phyloP scores from a whole-genome alignment of 1,140 invertebrate genomes.

The Penaeus japonicus region DNA sequence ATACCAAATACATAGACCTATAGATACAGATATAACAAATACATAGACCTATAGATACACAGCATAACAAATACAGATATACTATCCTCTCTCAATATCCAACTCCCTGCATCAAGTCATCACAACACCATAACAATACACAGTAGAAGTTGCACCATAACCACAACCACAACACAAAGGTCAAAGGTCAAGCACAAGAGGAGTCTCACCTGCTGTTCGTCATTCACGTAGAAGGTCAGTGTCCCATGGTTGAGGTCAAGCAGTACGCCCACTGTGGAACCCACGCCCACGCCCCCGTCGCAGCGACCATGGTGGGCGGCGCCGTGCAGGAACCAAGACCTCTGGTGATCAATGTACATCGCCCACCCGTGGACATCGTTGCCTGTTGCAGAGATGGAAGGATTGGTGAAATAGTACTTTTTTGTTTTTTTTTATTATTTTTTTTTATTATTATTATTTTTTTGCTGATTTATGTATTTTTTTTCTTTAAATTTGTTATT shows the following conservation, averaged over 20 bases:
- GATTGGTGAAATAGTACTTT: not conserved
- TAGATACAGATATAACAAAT: no score
- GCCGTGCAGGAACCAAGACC: constrained; percentile 88
- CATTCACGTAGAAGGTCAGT: constrained; percentile 93
- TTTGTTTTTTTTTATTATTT: not conserved
- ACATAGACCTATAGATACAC: no score
- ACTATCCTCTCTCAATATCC: no score
- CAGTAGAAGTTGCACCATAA: no score
- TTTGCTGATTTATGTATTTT: no score
- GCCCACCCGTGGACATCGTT: constrained; percentile 98
- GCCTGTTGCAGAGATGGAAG: constrained; percentile 66
- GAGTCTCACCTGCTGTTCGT: constrained; percentile 77
- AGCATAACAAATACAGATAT: no score
- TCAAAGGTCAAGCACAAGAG: not conserved
- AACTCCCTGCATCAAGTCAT: no score
- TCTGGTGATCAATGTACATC: constrained; percentile 96
- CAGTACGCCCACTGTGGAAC: constrained; percentile 88
- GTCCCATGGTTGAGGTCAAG: constrained; percentile 90
- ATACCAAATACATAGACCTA: no score
- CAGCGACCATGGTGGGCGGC: constrained; percentile 89
- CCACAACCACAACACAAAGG: no score
- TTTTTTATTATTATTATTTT: no score
- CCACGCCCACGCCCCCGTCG: constrained; percentile 86
- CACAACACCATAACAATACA: no score
- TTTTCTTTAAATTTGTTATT: no score